phyloP scores from a whole-genome alignment of 2,113 vertebrate species.

The Salvator merianae region DNA sequence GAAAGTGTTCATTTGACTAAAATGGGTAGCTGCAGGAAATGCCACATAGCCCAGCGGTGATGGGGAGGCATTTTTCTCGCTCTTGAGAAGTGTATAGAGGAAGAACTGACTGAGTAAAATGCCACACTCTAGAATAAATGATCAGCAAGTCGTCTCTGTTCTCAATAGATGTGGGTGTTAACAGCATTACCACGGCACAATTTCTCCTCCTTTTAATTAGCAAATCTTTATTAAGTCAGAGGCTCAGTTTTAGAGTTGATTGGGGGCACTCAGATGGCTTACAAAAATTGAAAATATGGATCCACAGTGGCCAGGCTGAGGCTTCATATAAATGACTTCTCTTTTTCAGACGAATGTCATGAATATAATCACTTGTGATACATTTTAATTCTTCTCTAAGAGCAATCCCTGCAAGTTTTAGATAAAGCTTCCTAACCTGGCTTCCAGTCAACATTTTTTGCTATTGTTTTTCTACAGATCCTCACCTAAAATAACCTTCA shows the following conservation, averaged over 20 bases:
- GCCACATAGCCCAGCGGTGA: background rate
- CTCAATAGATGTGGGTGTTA: background rate
- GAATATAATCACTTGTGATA: background rate
- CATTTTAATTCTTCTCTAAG: background rate
- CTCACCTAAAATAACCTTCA: too few species aligned
- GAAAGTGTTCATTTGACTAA: constrained; percentile 12
- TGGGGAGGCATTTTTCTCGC: background rate
- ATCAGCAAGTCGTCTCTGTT: background rate
- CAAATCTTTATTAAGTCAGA: constrained; percentile 6
- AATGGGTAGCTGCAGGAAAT: constrained; percentile 12
- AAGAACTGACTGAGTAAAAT: background rate
- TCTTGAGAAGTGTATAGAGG: constrained; percentile 12
- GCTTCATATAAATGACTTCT: background rate
- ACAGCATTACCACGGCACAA: background rate
- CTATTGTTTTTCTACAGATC: too few species aligned
- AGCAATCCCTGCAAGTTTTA: too few species aligned
- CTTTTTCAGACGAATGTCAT: background rate
- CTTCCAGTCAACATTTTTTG: too few species aligned
- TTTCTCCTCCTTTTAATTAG: background rate
- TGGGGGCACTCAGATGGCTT: background rate
- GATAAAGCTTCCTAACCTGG: too few species aligned
- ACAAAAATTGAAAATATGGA: background rate
- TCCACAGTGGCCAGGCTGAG: background rate
- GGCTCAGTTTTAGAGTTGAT: background rate
- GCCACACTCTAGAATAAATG: background rate